A percentile compares a stretch with the other conserved stretches of the same genome.
phyloP scores from a whole-genome alignment of 2,797 vertebrate genomes.

The Gallinago stenura region DNA sequence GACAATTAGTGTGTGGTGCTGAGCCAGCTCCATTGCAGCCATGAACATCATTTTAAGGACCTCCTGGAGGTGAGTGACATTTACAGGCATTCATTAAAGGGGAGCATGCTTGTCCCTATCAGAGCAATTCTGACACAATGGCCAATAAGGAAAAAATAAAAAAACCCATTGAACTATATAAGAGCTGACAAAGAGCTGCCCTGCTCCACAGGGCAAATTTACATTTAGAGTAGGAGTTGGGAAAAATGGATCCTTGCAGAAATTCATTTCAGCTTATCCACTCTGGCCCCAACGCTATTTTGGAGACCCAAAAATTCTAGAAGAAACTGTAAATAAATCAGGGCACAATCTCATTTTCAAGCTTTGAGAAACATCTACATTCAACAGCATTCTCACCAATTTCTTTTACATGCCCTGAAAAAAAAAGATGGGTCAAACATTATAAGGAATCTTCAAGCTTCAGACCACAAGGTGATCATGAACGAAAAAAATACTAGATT shows the following conservation, averaged over 20 bases:
- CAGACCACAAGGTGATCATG: not conserved
- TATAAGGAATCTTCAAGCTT: not conserved
- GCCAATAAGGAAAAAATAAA: not conserved
- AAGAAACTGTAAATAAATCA: not conserved
- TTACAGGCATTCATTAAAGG: not conserved
- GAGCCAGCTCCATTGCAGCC: not conserved
- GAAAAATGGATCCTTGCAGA: not conserved
- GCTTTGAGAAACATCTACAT: not conserved
- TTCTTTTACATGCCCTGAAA: not conserved
- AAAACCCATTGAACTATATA: not conserved
- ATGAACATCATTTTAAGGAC: not conserved
- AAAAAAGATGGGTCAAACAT: not conserved
- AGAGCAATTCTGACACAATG: not conserved
- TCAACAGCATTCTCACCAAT: not conserved
- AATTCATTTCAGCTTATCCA: not conserved
- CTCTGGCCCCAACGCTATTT: fast-evolving
- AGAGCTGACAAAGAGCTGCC: not conserved
- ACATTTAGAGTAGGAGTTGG: not conserved
- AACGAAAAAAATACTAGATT: not conserved
- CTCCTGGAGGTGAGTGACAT: not conserved
- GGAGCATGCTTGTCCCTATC: not conserved
- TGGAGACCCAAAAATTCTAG: not conserved
- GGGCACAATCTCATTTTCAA: not conserved
- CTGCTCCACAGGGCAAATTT: not conserved
- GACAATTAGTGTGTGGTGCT: not conserved